phyloP scores from a whole-genome alignment of 2,888 invertebrate species.

The Torymus texanus region DNA sequence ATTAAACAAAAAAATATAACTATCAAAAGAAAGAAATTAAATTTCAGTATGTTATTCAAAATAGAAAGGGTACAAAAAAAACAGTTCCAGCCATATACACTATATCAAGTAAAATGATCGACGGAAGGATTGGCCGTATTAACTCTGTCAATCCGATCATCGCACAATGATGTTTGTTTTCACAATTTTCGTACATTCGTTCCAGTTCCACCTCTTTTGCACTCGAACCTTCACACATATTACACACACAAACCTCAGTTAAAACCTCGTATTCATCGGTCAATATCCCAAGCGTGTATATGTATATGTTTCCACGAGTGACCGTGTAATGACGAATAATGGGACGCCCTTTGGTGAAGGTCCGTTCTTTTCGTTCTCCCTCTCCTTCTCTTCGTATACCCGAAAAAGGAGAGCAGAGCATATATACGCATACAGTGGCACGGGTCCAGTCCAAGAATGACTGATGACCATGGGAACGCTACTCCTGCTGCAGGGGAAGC shows the following conservation, averaged over 20 bases:
- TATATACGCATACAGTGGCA: background rate
- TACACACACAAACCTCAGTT: constrained; percentile 29
- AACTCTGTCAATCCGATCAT: background rate
- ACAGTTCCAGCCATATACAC: too few species aligned
- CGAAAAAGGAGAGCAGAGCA: constrained; percentile 3
- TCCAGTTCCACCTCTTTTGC: constrained; percentile 29
- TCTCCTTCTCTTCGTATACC: background rate
- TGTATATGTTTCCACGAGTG: constrained; percentile 68
- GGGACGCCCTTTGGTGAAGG: constrained; percentile 64
- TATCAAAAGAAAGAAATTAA: too few species aligned
- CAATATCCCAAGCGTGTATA: too few species aligned
- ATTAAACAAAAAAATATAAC: too few species aligned
- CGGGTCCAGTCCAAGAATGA: constrained; percentile 64
- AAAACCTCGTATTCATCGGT: too few species aligned
- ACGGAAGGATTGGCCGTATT: too few species aligned
- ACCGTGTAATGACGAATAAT: constrained; percentile 74
- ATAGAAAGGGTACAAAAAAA: too few species aligned
- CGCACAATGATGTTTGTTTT: constrained; percentile 36
- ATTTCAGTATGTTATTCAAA: too few species aligned
- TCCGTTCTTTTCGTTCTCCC: constrained; percentile 20
- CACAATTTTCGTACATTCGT: constrained; percentile 28
- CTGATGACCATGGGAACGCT: constrained; percentile 66
- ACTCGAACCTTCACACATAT: background rate
- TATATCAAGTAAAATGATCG: too few species aligned
- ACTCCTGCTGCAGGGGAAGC: constrained; percentile 5